These are phyloP conservation scores for Clarias fuscus DNA, from an alignment of 2,797 vertebrate genomes.

Conservation along the genomic window DNA sequence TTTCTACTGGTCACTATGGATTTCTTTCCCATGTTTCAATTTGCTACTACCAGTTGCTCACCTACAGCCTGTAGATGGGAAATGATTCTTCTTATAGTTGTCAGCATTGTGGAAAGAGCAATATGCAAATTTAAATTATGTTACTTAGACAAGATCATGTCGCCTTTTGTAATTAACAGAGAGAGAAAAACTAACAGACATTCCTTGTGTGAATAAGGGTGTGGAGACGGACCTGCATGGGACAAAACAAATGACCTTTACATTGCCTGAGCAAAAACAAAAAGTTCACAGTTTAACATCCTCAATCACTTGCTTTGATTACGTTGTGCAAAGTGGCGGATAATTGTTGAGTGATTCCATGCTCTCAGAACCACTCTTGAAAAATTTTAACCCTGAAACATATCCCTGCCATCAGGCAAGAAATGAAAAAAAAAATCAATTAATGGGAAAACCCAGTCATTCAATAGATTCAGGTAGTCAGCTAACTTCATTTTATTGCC, in stretches of 20 bases:
- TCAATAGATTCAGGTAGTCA: no score
- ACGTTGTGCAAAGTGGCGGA: no score
- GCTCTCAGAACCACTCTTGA: no score
- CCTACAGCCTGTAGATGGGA: neutral
- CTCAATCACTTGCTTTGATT: no score
- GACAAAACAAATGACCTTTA: neutral
- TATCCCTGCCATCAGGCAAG: no score
- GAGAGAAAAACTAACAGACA: neutral
- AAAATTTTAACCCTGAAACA: no score
- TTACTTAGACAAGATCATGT: neutral
- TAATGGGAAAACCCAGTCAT: no score
- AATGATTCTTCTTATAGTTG: neutral
- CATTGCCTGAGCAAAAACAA: neutral
- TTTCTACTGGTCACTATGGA: neutral
- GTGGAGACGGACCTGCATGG: neutral
- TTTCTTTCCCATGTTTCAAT: neutral
- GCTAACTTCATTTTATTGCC: no score
- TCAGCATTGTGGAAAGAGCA: neutral
- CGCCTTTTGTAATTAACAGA: neutral
- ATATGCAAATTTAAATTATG: conserved; percentile 1
- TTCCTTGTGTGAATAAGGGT: neutral
- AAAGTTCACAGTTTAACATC: neutral
- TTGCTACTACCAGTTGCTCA: neutral
- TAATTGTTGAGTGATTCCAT: no score
- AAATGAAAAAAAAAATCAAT: no score